phyloP scores from a whole-genome alignment of 2,797 vertebrate genomes.

The Apogon hyalosoma region DNA sequence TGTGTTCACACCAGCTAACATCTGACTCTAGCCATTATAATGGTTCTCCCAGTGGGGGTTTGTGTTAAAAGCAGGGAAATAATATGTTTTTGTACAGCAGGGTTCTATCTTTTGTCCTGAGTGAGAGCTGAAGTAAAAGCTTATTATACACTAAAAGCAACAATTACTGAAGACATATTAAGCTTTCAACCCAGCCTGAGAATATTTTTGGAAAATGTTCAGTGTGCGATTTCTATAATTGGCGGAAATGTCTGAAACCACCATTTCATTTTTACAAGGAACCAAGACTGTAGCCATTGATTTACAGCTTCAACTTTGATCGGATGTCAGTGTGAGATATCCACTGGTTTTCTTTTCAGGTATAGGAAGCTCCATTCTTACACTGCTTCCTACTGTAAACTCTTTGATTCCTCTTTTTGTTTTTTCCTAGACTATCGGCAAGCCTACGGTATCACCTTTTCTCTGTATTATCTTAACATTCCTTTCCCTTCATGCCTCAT shows the following conservation, averaged over 20 bases:
- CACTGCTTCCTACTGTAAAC: no score
- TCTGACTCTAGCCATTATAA: conserved; percentile 60
- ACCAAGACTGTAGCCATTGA: not conserved
- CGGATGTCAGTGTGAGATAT: conserved; percentile 10
- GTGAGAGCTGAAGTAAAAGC: conserved; percentile 61
- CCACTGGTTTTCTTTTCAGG: conserved; percentile 3
- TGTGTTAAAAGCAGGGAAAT: conserved; percentile 60
- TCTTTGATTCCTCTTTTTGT: no score
- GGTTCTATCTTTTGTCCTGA: conserved; percentile 34
- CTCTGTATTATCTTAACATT: conserved; percentile 13
- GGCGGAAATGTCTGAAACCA: not conserved
- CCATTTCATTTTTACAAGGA: not conserved
- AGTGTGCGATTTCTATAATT: not conserved
- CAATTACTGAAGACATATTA: conserved; percentile 54
- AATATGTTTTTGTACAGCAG: conserved; percentile 48
- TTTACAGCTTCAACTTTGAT: conserved; percentile 20
- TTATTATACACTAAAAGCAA: conserved; percentile 53
- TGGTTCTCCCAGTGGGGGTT: conserved; percentile 56
- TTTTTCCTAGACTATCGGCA: not conserved
- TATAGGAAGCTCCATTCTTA: no score
- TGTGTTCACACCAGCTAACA: conserved; percentile 38
- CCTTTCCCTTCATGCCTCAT: conserved; percentile 7
- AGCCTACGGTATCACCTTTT: conserved; percentile 8
- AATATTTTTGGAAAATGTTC: conserved; percentile 8
- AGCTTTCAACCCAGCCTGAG: conserved; percentile 31